A percentile compares a stretch with the other conserved stretches of the same genome.
These are phyloP conservation scores for Xanthia togata DNA, from an alignment of 2,888 invertebrate species.

Conservation along the genomic window DNA sequence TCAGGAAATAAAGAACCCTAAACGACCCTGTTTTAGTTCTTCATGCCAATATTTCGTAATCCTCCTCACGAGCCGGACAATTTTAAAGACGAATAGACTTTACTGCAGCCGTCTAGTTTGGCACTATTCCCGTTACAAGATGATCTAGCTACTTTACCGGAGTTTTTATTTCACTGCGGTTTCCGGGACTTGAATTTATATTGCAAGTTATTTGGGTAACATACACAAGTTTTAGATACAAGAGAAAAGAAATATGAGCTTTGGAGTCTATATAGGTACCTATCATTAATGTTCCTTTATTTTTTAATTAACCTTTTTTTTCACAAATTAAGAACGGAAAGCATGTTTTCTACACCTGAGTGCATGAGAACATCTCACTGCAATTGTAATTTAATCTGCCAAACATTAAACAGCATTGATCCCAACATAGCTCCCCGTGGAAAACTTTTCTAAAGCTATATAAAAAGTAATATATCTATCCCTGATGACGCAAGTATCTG, in stretches of 20 bases:
- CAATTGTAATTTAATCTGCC: conserved; percentile 6
- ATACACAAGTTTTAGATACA: conserved; percentile 17
- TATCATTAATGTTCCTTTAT: neutral
- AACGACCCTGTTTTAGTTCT: conserved; percentile 1
- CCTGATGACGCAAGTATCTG: conserved; percentile 45
- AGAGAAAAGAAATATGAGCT: neutral
- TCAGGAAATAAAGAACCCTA: neutral
- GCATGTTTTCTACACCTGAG: neutral
- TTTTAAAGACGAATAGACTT: conserved; percentile 33
- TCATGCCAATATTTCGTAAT: conserved; percentile 30
- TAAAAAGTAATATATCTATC: conserved; percentile 43
- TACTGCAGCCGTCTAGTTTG: conserved; percentile 36
- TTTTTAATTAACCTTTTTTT: no score
- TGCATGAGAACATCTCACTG: neutral
- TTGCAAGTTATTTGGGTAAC: conserved; percentile 44
- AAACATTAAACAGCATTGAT: conserved; percentile 24
- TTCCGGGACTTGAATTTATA: conserved; percentile 49
- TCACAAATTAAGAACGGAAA: neutral
- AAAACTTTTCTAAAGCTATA: conserved; percentile 33
- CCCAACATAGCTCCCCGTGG: conserved; percentile 32
- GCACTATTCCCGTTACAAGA: conserved; percentile 43
- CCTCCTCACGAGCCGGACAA: neutral
- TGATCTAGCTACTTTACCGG: conserved; percentile 25
- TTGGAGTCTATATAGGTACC: neutral
- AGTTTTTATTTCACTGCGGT: conserved; percentile 53